phyloP scores from a whole-genome alignment of 2,888 invertebrate genomes.

The Linnaemya vulpina region DNA sequence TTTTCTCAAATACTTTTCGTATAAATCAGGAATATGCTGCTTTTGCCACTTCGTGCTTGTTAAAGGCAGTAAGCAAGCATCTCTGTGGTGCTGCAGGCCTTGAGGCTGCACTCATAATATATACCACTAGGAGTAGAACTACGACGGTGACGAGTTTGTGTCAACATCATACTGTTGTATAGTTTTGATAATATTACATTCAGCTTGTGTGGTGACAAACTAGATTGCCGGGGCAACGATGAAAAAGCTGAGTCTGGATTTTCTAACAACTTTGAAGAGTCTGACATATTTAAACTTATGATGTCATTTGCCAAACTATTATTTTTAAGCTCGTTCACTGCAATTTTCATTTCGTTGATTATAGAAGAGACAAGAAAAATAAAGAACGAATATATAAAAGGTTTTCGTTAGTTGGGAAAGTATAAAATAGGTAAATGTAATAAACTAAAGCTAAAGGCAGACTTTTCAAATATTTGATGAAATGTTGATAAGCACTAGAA shows the following conservation, averaged over 20 bases:
- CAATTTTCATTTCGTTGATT: constrained; percentile 11
- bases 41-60: constrained; percentile 36
- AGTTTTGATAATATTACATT: constrained; percentile 74
- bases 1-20: too few relatives aligned
- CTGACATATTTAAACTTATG: constrained; percentile 41
- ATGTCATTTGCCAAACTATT: constrained; percentile 47
- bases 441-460: not conserved
- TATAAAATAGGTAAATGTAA: not conserved
- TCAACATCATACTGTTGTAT: constrained; percentile 63
- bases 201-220: constrained; percentile 17
- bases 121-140: constrained; percentile 66
- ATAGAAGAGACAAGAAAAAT: constrained; percentile 5
- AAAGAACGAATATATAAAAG: not conserved
- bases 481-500: too few relatives aligned
- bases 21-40: constrained; percentile 14
- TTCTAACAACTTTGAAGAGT: constrained; percentile 19
- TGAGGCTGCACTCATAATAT: constrained; percentile 77
- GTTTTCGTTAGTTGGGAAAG: not conserved
- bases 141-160: constrained; percentile 59
- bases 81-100: constrained; percentile 75
- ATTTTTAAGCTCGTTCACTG: constrained; percentile 29
- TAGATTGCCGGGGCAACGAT: not conserved
- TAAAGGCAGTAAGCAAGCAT: constrained; percentile 75
- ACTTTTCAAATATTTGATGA: not conserved
- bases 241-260: constrained; percentile 16